Evolutionary conservation across 2,888 invertebrate species (phyloP).

Genomic region (Laothoe populi): DNA sequence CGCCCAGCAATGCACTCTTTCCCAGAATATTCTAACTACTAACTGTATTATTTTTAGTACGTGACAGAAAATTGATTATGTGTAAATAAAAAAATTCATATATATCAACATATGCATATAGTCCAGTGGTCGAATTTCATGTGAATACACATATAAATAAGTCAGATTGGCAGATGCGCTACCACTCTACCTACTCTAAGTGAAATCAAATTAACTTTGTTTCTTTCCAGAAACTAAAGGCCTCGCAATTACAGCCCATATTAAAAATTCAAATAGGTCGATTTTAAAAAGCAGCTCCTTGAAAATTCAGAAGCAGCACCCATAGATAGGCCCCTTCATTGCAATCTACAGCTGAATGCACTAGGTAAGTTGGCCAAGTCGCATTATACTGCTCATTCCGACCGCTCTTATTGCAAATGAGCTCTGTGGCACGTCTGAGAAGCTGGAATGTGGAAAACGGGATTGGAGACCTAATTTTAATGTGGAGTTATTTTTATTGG

Average conservation of each 20-base stretch:
- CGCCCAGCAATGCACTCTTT: not conserved
- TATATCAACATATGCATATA: too few relatives aligned
- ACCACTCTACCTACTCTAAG: too few relatives aligned
- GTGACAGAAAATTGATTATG: too few relatives aligned
- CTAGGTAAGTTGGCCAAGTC: constrained; percentile 56
- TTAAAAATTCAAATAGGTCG: constrained; percentile 29
- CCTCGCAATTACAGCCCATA: too few relatives aligned
- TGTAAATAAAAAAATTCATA: too few relatives aligned
- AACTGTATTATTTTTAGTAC: not conserved
- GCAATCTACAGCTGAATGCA: constrained; percentile 53
- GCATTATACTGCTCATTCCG: constrained; percentile 60
- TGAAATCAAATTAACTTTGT: too few relatives aligned
- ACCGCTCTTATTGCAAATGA: constrained; percentile 71
- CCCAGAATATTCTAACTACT: not conserved
- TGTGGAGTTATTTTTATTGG: constrained; percentile 47
- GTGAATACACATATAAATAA: too few relatives aligned
- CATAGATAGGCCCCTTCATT: constrained; percentile 47
- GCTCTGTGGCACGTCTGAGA: constrained; percentile 48
- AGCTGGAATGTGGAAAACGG: constrained; percentile 41
- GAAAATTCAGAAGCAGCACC: constrained; percentile 46
- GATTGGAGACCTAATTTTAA: constrained; percentile 51
- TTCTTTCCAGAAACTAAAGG: too few relatives aligned
- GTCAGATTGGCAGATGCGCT: too few relatives aligned
- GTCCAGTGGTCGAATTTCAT: too few relatives aligned
- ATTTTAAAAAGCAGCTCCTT: constrained; percentile 40